Evolutionary conservation across 2,797 vertebrate species (phyloP), one percentile per base, ranked within the genome.

Genomic region (Rhynchotus rufescens): DNA sequence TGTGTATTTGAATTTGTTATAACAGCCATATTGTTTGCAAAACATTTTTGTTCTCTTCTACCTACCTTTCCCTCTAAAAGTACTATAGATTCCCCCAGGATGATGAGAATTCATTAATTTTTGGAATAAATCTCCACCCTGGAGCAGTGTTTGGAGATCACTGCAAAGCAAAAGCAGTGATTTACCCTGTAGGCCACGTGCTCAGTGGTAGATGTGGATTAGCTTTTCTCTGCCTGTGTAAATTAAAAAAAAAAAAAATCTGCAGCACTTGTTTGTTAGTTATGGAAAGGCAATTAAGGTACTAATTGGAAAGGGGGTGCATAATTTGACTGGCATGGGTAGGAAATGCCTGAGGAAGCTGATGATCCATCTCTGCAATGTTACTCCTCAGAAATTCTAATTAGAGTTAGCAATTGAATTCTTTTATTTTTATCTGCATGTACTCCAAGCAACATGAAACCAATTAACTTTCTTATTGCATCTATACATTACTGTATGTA

Each of bases 381-480:
- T 57, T 73, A 64, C 57, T 93, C 64, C 76, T 94, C 81, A 78
- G 93, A 91, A 93, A 91, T 86, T 96, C 94, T 92, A 90, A 96
- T 96, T 94, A 96, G 96, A 80, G 77, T 90, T 77, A 90, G 74
- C 76, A 89, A 45, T 66, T 91, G 92, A 56, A 28, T 81, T 85
- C 75, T 95, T 84, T 71, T 76, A 90, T 65, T 51, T 72, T 95
- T 62, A 86, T 89, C 79, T 14, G 4, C 82, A 65, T 81, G 54
- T 80, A 72, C 72, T 93, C 91, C 59, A 92, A 92, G 88, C 71
- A 93, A 91, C 89, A 84, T 88, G 80, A 94, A 96, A 85, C 73
- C 94, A 94, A 95, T 97, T 94, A 95, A 96, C 79, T 95, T 96
- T 65, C 82, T 96, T 93, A 80, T 66, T 94, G 86, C 85, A 47